Evolutionary conservation across 2,113 vertebrate genomes (phyloP).

Genomic region (Morone saxatilis): DNA sequence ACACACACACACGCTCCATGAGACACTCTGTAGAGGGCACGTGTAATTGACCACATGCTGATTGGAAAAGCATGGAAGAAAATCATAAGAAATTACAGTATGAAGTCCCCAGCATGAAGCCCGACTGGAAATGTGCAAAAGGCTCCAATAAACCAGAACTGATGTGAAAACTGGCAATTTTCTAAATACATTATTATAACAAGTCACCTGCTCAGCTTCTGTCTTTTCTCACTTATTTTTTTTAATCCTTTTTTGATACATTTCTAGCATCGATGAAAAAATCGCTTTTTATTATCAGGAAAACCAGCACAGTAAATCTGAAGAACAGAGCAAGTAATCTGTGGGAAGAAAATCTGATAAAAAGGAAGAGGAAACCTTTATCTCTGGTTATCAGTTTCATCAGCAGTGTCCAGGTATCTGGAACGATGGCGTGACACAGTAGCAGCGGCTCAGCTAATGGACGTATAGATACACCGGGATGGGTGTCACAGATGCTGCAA

Average conservation of each 20-base stretch:
- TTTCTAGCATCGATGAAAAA: not conserved
- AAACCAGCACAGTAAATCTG: not conserved
- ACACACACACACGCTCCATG: not conserved
- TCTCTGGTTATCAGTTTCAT: not conserved
- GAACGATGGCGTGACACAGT: not conserved
- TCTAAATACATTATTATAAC: not conserved
- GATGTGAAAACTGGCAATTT: not conserved
- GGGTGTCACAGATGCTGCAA: conserved; percentile 14
- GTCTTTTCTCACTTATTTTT: not conserved
- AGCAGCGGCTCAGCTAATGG: conserved; percentile 12
- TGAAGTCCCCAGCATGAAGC: conserved; percentile 19
- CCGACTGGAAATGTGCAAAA: not conserved
- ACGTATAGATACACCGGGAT: not conserved
- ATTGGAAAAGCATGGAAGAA: conserved; percentile 6
- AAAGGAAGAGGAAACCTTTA: not conserved
- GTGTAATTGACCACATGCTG: conserved; percentile 46
- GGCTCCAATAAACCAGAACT: not conserved
- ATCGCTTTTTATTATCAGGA: not conserved
- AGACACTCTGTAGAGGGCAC: not conserved
- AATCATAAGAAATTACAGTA: not conserved
- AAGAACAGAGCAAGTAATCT: not conserved
- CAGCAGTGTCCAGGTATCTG: not conserved
- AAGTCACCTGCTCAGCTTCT: not conserved
- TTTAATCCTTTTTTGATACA: not conserved
- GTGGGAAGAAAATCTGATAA: not conserved